phyloP scores from a whole-genome alignment of 1,140 invertebrate species.

The Aphelinus atriplicis region DNA sequence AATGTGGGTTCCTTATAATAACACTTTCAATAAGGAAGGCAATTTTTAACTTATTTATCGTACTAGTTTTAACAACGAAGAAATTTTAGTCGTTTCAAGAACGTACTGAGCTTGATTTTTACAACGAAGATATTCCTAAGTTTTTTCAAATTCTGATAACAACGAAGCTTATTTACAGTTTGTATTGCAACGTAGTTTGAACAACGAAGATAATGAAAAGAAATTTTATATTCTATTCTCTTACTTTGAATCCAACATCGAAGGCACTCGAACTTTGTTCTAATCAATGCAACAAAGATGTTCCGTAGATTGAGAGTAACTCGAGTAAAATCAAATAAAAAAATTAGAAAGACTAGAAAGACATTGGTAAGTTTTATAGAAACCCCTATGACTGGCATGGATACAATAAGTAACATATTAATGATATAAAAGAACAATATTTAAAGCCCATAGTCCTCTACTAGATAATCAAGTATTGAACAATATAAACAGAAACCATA shows the following conservation, averaged over 20 bases:
- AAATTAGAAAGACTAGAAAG: constrained; percentile 23
- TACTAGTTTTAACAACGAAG: constrained; percentile 27
- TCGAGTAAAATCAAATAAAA: no score
- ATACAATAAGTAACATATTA: constrained; percentile 26
- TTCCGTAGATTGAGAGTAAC: no score
- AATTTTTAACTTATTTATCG: neutral
- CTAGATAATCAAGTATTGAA: constrained; percentile 33
- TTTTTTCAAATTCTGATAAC: neutral
- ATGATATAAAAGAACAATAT: constrained; percentile 21
- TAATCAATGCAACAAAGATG: no score
- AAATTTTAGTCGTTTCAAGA: constrained; percentile 10
- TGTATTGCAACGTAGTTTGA: no score
- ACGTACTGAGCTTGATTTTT: neutral
- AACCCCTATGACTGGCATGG: constrained; percentile 29
- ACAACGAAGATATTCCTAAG: constrained; percentile 32
- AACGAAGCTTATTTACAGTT: no score
- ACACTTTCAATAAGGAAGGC: neutral
- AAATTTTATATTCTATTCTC: no score
- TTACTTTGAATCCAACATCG: neutral
- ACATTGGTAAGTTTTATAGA: constrained; percentile 27
- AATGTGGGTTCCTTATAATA: constrained; percentile 25
- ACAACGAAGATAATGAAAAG: no score
- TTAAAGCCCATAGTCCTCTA: constrained; percentile 33
- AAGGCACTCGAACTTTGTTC: no score
- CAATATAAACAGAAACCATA: constrained; percentile 35